phyloP scores from a whole-genome alignment of 2,888 invertebrate species.

The Pseudoips prasinana region DNA sequence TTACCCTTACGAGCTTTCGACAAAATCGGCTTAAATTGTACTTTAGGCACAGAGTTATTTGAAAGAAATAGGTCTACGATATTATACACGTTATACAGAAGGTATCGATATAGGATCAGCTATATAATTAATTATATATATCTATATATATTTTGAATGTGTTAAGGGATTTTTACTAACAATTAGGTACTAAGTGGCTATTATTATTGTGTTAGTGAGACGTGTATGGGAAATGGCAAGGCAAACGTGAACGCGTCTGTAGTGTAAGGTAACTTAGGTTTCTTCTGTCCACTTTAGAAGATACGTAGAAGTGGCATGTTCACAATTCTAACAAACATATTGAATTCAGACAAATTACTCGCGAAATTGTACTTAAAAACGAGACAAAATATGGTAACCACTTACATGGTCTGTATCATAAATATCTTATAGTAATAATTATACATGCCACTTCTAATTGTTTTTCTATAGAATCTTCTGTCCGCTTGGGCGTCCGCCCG shows the following conservation, averaged over 20 bases:
- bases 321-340: too few species aligned
- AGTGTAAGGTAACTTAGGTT: conserved; percentile 51
- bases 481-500: conserved; percentile 32
- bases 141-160: conserved; percentile 79
- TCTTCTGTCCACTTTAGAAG: conserved; percentile 37
- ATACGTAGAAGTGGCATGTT: too few species aligned
- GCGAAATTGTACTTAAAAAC: too few species aligned
- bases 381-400: too few species aligned
- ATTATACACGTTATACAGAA: conserved; percentile 73
- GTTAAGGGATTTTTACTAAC: conserved; percentile 81
- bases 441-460: conserved; percentile 1
- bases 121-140: conserved; percentile 64
- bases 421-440: too few species aligned
- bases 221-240: conserved; percentile 47
- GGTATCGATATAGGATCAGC: conserved; percentile 67
- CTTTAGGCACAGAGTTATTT: conserved; percentile 78
- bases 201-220: conserved; percentile 47
- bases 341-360: too few species aligned
- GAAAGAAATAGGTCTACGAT: conserved; percentile 68
- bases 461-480: conserved; percentile 1
- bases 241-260: conserved; percentile 37
- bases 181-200: conserved; percentile 72
- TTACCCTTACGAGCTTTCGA: conserved; percentile 74
- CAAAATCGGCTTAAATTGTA: conserved; percentile 75
- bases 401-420: too few species aligned